Evolutionary conservation across 1,140 invertebrate species (phyloP).

Genomic region (Calephelis nemesis): DNA sequence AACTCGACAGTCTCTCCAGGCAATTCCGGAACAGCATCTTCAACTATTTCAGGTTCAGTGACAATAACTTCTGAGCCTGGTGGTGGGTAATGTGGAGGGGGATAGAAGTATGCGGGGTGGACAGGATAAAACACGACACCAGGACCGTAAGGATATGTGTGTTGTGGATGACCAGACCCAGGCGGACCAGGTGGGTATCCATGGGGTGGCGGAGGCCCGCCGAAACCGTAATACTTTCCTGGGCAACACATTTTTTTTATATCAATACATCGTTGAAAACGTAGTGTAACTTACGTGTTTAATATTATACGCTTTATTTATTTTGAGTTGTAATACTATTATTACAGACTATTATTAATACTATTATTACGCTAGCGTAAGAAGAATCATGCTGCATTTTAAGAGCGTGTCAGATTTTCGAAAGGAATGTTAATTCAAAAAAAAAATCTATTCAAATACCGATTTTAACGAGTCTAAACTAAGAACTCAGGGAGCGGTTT

Average conservation of each 20-base stretch:
- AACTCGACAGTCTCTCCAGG: constrained; percentile 70
- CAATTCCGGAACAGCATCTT: constrained; percentile 49
- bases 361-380: too few species aligned
- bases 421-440: too few species aligned
- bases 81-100: constrained; percentile 40
- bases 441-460: too few species aligned
- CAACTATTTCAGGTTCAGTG: constrained; percentile 36
- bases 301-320: too few species aligned
- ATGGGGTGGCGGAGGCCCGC: constrained; percentile 48
- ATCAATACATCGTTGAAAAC: neutral
- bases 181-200: constrained; percentile 46
- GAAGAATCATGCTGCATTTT: too few species aligned
- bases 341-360: too few species aligned
- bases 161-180: constrained; percentile 39
- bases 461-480: too few species aligned
- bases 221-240: constrained; percentile 67
- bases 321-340: too few species aligned
- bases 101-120: constrained; percentile 65
- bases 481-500: too few species aligned
- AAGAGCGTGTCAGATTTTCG: too few species aligned
- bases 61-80: constrained; percentile 21
- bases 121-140: constrained; percentile 59
- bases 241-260: constrained; percentile 35
- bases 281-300: too few species aligned
- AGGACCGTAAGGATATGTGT: constrained; percentile 44